A percentile compares a stretch with the other conserved stretches of the same genome.
These are phyloP conservation scores for Sesamia inferens DNA, from an alignment of 2,888 invertebrate species.

Conservation along the genomic window DNA sequence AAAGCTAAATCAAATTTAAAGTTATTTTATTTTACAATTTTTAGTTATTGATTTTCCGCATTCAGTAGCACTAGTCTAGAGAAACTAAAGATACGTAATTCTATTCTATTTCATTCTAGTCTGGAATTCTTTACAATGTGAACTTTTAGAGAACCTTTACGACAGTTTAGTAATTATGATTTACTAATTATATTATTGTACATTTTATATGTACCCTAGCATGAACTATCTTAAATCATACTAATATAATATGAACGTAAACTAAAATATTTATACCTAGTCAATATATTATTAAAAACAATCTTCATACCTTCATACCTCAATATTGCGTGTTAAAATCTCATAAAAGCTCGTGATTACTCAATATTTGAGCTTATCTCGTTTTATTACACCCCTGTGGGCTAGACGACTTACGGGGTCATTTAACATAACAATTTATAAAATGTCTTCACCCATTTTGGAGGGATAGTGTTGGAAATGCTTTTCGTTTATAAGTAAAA, in stretches of 20 bases:
- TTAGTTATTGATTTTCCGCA: not conserved
- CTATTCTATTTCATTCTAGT: not conserved
- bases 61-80: not conserved
- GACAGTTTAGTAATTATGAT: not conserved
- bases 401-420: constrained; percentile 28
- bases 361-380: constrained; percentile 53
- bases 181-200: not conserved
- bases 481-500: not conserved
- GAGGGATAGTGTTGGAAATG: constrained; percentile 4
- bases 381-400: constrained; percentile 36
- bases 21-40: not conserved
- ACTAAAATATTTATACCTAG: no score
- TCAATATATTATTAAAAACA: not conserved
- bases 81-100: no score
- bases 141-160: not conserved
- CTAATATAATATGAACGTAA: no score
- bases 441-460: constrained; percentile 1
- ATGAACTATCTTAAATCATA: not conserved
- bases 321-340: constrained; percentile 58
- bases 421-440: constrained; percentile 44
- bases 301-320: constrained; percentile 21
- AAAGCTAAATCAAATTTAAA: not conserved
- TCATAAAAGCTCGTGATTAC: constrained; percentile 49
- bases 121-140: not conserved
- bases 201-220: not conserved